Conservation (phyloP, 1,140 invertebrate species). For the Drosophila asahinai region DNA sequence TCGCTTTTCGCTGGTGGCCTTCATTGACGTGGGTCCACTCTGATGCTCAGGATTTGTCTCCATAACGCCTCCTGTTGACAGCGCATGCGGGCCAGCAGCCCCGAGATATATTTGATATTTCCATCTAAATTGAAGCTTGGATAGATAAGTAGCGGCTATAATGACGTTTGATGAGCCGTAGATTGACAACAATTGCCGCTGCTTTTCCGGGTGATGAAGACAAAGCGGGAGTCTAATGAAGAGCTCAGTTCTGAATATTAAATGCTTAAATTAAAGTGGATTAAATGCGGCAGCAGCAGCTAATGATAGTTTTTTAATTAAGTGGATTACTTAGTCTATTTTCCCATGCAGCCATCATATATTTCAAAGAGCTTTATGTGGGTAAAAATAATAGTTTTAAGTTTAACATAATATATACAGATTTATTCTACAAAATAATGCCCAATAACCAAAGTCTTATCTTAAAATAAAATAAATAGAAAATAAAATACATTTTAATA, state of each 20-base stretch:
- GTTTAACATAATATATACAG: not conserved
- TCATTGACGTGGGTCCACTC: constrained; percentile 32
- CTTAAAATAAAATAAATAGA: no score
- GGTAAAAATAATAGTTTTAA: not conserved
- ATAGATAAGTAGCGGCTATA: constrained; percentile 18
- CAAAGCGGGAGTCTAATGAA: constrained; percentile 39
- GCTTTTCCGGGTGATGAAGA: constrained; percentile 26
- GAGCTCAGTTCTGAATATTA: constrained; percentile 17
- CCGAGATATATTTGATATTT: constrained; percentile 11
- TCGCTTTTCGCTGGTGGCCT: constrained; percentile 46
- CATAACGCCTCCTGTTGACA: constrained; percentile 56
- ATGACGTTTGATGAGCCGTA: constrained; percentile 43
- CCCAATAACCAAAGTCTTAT: no score
- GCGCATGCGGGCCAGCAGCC: constrained; percentile 63
- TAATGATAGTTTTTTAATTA: not conserved
- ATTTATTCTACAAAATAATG: not conserved
- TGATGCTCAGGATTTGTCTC: constrained; percentile 40
- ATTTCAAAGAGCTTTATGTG: no score
- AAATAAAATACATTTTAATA: no score
- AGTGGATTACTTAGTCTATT: not conserved
- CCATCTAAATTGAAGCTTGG: constrained; percentile 19
- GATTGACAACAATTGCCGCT: constrained; percentile 65
- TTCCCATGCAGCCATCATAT: not conserved
- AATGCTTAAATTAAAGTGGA: constrained; percentile 2
- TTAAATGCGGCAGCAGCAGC: not conserved